phyloP scores from a whole-genome alignment of 2,113 vertebrate species.

The Daphoenositta chrysoptera region DNA sequence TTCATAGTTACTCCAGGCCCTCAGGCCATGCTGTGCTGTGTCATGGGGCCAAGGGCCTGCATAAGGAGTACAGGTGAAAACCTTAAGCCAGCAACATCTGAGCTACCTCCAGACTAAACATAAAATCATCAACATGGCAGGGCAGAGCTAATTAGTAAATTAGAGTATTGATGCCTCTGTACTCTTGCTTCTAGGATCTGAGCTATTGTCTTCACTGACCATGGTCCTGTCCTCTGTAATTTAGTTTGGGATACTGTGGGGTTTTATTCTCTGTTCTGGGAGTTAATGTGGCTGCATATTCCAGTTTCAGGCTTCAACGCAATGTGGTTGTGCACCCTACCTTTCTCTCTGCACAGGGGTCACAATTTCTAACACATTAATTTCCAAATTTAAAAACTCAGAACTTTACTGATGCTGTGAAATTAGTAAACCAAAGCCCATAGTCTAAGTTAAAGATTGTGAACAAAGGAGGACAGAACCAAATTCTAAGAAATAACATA shows the following conservation, averaged over 20 bases:
- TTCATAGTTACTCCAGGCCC: not conserved
- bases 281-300: fast-evolving
- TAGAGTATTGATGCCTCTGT: not conserved
- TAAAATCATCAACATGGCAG: not conserved
- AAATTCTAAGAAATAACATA: not conserved
- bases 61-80: not conserved
- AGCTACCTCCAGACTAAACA: not conserved
- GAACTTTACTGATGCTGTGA: not conserved
- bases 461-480: not conserved
- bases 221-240: not conserved
- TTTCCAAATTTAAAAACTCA: not conserved
- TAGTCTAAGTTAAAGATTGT: not conserved
- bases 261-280: not conserved
- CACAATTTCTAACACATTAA: not conserved
- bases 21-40: not conserved
- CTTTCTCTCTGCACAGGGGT: not conserved
- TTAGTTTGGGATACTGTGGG: fast-evolving
- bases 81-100: not conserved
- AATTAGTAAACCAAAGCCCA: not conserved
- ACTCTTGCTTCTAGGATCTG: not conserved
- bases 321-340: not conserved
- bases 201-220: not conserved
- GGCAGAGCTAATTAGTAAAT: not conserved
- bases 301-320: not conserved
- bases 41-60: not conserved